phyloP scores from a whole-genome alignment of 2,797 vertebrate species.

The Hypotaenidia philippensis region DNA sequence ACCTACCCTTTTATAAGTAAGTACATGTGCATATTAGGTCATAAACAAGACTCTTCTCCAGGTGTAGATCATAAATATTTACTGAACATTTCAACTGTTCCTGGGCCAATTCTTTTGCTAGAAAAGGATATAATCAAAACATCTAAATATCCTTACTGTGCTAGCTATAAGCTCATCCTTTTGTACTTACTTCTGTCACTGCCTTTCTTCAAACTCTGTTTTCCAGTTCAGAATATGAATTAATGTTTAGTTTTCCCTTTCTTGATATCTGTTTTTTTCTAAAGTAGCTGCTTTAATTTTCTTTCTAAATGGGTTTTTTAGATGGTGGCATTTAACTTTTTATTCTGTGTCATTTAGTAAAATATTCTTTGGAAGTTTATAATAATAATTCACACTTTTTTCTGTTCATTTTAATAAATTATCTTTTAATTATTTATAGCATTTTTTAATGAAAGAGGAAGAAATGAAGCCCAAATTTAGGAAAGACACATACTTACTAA shows the following conservation, averaged over 20 bases:
- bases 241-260: neutral
- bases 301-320: neutral
- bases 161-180: neutral
- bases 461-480: neutral
- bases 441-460: neutral
- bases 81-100: neutral
- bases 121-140: neutral
- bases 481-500: neutral
- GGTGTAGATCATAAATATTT: neutral
- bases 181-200: neutral
- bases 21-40: neutral
- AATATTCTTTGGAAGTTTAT: neutral
- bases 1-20: neutral
- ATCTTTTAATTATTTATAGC: neutral
- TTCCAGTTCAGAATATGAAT: neutral
- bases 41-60: neutral
- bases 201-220: neutral
- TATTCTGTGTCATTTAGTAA: neutral
- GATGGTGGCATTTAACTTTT: neutral
- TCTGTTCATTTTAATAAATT: neutral
- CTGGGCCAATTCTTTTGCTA: neutral
- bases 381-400: neutral
- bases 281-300: neutral
- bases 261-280: neutral
- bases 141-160: neutral